Percentiles rank a stretch among this genome's conserved stretches.
Evolutionary conservation across 92 coral and sea anemone genomes (phyloP).

Genomic region (Porites divaricata): DNA sequence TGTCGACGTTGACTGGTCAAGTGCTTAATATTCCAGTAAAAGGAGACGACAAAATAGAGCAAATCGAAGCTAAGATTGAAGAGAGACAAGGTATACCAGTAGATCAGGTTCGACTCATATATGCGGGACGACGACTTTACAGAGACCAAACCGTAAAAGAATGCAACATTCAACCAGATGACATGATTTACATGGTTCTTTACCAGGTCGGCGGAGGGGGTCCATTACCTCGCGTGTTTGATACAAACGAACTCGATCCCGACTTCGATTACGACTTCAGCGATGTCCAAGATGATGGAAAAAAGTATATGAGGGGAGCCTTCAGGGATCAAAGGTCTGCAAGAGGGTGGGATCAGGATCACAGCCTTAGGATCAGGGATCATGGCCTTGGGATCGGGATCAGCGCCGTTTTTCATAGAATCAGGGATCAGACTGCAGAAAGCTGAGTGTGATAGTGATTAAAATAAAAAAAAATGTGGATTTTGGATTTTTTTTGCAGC

Average conservation of each 20-base stretch:
- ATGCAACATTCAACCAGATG: neutral
- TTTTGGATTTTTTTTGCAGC: too few relatives aligned
- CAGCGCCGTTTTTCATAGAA: too few relatives aligned
- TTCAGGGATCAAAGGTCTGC: too few relatives aligned
- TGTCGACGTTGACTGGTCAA: neutral
- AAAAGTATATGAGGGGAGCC: slow-evolving; percentile 57
- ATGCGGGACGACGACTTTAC: neutral
- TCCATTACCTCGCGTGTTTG: neutral
- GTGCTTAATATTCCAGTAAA: neutral
- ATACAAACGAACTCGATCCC: neutral
- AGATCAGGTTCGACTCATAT: neutral
- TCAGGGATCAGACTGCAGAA: too few relatives aligned
- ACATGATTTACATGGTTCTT: neutral
- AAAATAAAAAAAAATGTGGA: too few relatives aligned
- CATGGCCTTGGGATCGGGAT: too few relatives aligned
- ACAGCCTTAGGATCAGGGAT: too few relatives aligned
- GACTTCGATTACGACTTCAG: slow-evolving; percentile 53
- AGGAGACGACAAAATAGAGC: neutral
- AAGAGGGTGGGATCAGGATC: too few relatives aligned
- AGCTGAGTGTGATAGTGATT: too few relatives aligned
- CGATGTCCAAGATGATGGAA: slow-evolving; percentile 61
- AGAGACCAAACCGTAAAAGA: neutral
- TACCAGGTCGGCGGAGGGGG: neutral
- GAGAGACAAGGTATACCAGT: neutral
- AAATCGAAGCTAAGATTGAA: neutral